Base-by-base conservation (phyloP, 2,113 vertebrate genomes). In the Eupsittula cactorum region DNA sequence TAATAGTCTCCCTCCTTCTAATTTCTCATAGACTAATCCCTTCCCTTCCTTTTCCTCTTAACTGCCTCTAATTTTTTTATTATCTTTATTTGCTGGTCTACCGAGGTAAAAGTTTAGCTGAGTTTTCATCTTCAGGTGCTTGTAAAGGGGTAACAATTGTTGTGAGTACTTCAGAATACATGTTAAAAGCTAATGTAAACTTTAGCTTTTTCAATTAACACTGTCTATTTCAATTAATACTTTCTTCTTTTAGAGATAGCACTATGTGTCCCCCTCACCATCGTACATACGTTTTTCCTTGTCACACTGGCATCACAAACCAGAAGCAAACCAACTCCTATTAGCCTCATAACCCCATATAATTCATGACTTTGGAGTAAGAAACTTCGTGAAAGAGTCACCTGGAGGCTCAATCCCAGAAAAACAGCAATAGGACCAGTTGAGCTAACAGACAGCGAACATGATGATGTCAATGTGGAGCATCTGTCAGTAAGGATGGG, bases 181-280 rank as follows among this genome's bases (percentile, higher is more conserved):
- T 27, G 3, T 57, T 80, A 41, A 9, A 82, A 74, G 1, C 6
- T 81, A n/a, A 39, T 31, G 5, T 14, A 31, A 84, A 64, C 11
- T 52, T 68, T 47, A 73, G 5, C 11, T 82, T 19, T 91, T 86
- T 57, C 52, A 53, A 41, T 31, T 74, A 86, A 53, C 53, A 16
- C 3, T 41, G 6, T 25, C n/a, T 62, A 11, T 79, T 80, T 50
- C 23, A 83, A 6, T 35, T 52, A 82, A 69, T 23, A 17, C 7
- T 55, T 78, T 37, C 55, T 46, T 2, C 25, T 78, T 84, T 67
- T 64, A 81, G 55, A 71, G 10, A 16, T 6, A 82, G n/a, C 6
- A 41, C 4, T 53, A 15, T 20, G 16, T 7, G 2, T 2, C 11
- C 7, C 33, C 9, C 2, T 7, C 13, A 1, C 5, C 5, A 6